Base-by-base conservation (phyloP, 2,113 vertebrate species). In the Pimephales promelas region DNA sequence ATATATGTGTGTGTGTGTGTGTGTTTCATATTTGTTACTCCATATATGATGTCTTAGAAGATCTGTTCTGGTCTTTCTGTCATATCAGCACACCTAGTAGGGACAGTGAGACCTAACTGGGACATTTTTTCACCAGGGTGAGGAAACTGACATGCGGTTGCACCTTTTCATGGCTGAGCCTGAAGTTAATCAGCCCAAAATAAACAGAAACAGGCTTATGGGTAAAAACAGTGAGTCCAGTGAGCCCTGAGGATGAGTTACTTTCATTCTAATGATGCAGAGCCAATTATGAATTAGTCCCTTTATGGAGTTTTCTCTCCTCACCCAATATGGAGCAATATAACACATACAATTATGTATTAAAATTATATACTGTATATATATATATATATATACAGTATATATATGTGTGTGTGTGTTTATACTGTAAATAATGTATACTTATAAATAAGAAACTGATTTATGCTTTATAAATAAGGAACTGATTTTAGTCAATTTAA, bases 111-210 rank as follows among this genome's bases (percentile, higher is more conserved):
- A 43, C 49, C 28, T 26, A 24, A 31, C 36, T 79, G 22, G 61
- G 73, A 61, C 49, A 87, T 57, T 71, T 84, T 68, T 83, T 85
- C 87, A 88, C 84, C 66, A 13, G 24, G 70, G 76, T 61, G 84
- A 87, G 75, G 80, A 86, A 86, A 81, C 47, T 83, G 83, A 87
- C 84, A 87, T 83, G 84, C 59, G 80, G 80, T 79, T 86, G 86
- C 52, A 87, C 72, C 24, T 87, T 86, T 85, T 83, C 84, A 79
- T 81, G 82, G 70, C n/a, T 18, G 66, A 83, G 61, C 71, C 80
- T 66, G 83, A 84, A 83, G 40, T 52, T 83, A 80, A 83, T 83
- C 83, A 78, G 72, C 52, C 71, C 28, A 49, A 73, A 73, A 61
- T 56, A 72, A 82, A 79, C 79, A 74, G 68, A 64, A 78, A 64